phyloP scores from a whole-genome alignment of 2,888 invertebrate species.

The Plagodis pulveraria region DNA sequence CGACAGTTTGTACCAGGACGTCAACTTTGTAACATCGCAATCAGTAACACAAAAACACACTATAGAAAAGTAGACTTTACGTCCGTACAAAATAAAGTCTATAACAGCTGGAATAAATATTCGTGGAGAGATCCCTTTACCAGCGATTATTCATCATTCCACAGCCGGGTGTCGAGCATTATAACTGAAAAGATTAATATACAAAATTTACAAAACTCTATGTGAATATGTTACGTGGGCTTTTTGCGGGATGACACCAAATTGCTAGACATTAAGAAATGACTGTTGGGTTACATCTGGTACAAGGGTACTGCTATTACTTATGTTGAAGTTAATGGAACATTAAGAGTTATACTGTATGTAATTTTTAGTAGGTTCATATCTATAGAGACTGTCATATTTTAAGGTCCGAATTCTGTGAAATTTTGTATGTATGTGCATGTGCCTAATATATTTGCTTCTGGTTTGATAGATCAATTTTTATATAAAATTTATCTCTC shows the following conservation, averaged over 20 bases:
- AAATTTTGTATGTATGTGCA: no score
- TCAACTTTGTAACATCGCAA: conserved; percentile 20
- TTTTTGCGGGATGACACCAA: conserved; percentile 42
- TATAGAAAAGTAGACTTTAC: conserved; percentile 9
- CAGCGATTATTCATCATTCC: conserved; percentile 44
- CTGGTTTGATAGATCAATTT: no score
- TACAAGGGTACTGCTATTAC: conserved; percentile 17
- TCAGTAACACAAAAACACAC: conserved; percentile 11
- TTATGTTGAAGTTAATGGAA: conserved; percentile 27
- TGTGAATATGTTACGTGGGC: conserved; percentile 40
- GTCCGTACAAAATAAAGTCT: not conserved
- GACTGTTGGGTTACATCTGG: conserved; percentile 20
- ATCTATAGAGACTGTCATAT: no score
- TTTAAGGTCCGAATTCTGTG: no score
- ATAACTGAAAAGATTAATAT: conserved; percentile 51
- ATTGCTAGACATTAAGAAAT: conserved; percentile 44
- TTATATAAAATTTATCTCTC: no score
- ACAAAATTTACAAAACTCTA: conserved; percentile 42
- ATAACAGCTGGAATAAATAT: not conserved
- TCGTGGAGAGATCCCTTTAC: conserved; percentile 11
- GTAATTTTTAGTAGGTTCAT: no score
- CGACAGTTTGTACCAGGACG: conserved; percentile 20
- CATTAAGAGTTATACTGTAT: not conserved
- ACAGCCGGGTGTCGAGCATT: conserved; percentile 43
- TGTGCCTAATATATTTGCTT: no score